These are phyloP conservation scores for Neomorphus geoffroyi DNA, from an alignment of 2,797 vertebrate species.

Conservation along the genomic window DNA sequence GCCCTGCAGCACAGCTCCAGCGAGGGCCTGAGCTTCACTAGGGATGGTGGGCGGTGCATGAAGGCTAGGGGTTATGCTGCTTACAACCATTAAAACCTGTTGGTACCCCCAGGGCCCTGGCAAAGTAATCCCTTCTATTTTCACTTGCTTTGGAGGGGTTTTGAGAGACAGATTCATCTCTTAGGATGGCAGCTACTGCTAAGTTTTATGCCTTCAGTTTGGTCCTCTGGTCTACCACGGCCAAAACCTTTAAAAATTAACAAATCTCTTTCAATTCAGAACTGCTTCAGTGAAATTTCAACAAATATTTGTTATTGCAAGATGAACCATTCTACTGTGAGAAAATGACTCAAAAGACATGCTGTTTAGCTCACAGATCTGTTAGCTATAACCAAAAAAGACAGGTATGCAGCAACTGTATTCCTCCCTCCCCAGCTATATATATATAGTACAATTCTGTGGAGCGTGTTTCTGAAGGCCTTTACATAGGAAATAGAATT, in stretches of 20 bases:
- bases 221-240: fast-evolving
- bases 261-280: neutral
- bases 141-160: neutral
- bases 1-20: too few relatives aligned
- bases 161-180: neutral
- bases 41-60: neutral
- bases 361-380: neutral
- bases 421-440: neutral
- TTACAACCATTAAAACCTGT: neutral
- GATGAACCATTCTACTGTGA: neutral
- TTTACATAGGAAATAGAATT: neutral
- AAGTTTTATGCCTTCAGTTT: neutral
- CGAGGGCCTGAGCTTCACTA: neutral
- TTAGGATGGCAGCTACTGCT: neutral
- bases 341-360: neutral
- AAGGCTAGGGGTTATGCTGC: neutral
- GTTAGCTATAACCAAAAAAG: neutral
- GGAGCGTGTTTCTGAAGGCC: neutral
- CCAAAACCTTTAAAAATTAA: neutral
- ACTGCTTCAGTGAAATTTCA: neutral
- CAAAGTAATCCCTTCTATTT: neutral
- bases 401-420: neutral
- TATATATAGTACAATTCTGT: too few relatives aligned
- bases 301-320: neutral
- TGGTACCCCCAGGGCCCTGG: neutral